Evolutionary conservation across 2,888 invertebrate genomes (phyloP), one percentile per base, ranked within the genome.

Genomic region (Furcula furcula): DNA sequence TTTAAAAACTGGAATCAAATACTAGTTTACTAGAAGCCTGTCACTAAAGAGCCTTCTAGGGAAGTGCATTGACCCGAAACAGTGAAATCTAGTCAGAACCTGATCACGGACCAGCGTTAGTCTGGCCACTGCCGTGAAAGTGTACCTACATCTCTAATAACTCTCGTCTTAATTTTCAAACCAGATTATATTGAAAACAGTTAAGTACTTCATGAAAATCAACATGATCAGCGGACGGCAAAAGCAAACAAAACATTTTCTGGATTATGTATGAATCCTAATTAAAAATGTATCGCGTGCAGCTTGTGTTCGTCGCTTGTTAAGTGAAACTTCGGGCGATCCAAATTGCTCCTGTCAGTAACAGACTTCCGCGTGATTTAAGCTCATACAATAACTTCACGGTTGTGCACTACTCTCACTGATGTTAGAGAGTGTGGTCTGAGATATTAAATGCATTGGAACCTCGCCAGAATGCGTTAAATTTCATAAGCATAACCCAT

Each of bases 1-100:
- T 3, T 27, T 21, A 23, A 20, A 26, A 10, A 21, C 29, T 11
- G 10, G 4, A 21, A 20, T 19, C 39, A 27, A 37, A 31, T 15
- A 40, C 31, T 38, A 11, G 18, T 16, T 20, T 42, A 36, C 3
- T 9, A 27, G 19, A 19, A 15, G 19, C 28, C 29, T 34, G 37
- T 40, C 28, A 30, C 29, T 32, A 30, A 45, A 16, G 18, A 14
- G 31, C 23, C 22, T 46, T 38, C 32, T 41, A 47, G 34, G 28
- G 42, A 58, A 62, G 79, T 72, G 73, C 82, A 81, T 67, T 77
- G 82, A 84, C 79, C 81, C 72, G 67, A 49, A 64, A 64, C 66
- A 73, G 80, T 73, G 79, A 81, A 82, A 86, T 76, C 71, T 68
- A 65, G 65, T 63, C 63, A 58, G 54, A 65, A 69, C 63, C 59